Base-by-base conservation (phyloP, 1,140 invertebrate species). In the Nixonia krombeini region DNA sequence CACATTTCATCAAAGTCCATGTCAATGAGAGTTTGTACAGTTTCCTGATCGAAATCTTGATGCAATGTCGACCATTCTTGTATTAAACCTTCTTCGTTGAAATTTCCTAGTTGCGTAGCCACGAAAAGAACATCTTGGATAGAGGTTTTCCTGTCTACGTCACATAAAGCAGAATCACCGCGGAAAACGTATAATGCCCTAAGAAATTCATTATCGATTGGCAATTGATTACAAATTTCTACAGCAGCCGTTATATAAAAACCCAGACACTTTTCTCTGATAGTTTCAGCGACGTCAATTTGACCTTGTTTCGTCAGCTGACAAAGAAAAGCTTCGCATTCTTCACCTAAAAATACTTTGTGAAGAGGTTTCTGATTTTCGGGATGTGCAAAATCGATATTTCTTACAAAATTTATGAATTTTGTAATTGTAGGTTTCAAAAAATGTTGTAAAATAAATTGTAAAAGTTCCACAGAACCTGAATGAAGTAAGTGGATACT, bases 401-500 rank as follows among this genome's bases (percentile, higher is more conserved):
- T 21, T n/a, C n/a, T n/a, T n/a, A n/a, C n/a, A n/a, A 12, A 18
- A n/a, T 49, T 9, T 12, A 52, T 41, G 2, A 15, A 10, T 10
- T 52, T 16, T 6, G 40, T 28, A 26, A 44, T 10, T 1, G 29
- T 9, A 1, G 18, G 15, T 51, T 59, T 50, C 7, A 59, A 10
- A 13, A 51, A 44, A 8, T 59, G n/a, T 31, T 31, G 4, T n/a
- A 57, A 41, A 10, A 57, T 28, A 9, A 9, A 5, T 41, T 41
- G 1, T 6, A 57, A 41, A 8, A 57, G 26, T 49, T 57, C 7
- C 3, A 31, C 9, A 7, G 52, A 46, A 16, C 21, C 8, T 21
- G n/a, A 0, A 40, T 56, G 42, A 16, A 57, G 26, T 6, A 49
- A 45, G 53, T 64, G 38, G n/a, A 62, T 58, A 9, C 18, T 57